Conservation (phyloP, 2,797 vertebrate species). For the Sternotherus odoratus region DNA sequence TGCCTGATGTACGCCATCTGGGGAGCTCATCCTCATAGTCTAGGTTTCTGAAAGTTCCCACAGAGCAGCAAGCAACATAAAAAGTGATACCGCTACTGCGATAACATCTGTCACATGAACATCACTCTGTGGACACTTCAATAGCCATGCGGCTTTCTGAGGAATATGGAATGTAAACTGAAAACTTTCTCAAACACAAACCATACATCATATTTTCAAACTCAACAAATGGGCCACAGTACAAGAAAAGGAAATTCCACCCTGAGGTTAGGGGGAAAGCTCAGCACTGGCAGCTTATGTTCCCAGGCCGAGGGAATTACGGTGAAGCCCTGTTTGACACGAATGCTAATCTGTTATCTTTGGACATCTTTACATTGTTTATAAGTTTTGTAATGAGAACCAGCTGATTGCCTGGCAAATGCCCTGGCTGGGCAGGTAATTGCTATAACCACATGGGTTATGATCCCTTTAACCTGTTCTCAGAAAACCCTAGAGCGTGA, state of each 20-base stretch:
- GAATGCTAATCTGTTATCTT: background rate
- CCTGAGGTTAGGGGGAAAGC: fast-evolving
- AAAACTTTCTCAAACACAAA: fast-evolving
- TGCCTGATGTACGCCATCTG: background rate
- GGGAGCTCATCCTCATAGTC: background rate
- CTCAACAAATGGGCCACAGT: fast-evolving
- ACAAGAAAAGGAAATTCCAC: background rate
- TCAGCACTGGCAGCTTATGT: fast-evolving
- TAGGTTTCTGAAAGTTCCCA: fast-evolving
- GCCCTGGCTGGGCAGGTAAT: background rate
- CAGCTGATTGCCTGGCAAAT: fast-evolving
- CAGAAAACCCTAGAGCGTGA: background rate
- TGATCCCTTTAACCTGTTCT: background rate
- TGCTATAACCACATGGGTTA: background rate
- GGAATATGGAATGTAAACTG: background rate
- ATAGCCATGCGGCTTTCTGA: background rate
- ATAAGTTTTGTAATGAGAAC: background rate
- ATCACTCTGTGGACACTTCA: fast-evolving
- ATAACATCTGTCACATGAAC: fast-evolving
- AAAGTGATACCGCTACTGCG: fast-evolving
- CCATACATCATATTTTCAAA: background rate
- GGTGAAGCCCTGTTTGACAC: too few relatives aligned
- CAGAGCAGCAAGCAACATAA: fast-evolving
- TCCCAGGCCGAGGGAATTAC: background rate
- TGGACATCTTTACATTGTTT: background rate